Conservation (phyloP, 2,113 vertebrate species). For the Pluvialis apricaria region DNA sequence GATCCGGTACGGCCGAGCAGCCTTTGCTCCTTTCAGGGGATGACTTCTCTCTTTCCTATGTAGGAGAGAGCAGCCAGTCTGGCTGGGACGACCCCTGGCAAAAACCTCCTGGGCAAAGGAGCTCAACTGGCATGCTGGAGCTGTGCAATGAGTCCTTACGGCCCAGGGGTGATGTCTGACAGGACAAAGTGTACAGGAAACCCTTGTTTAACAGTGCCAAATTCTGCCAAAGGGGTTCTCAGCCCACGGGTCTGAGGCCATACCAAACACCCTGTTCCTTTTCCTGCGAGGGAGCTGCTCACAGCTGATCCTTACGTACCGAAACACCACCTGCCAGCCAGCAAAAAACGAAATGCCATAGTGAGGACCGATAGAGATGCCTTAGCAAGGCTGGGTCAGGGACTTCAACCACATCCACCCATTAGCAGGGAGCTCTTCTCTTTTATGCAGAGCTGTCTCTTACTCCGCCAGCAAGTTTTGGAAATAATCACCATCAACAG, state of each 20-base stretch:
- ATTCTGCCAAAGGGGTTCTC: neutral
- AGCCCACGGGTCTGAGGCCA: neutral
- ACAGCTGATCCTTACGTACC: neutral
- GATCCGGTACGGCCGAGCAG: neutral
- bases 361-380: neutral
- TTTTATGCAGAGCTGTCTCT: neutral
- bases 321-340: neutral
- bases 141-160: neutral
- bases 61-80: neutral
- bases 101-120: neutral
- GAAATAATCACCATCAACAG: neutral
- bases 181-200: neutral
- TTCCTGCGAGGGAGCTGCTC: neutral
- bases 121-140: accelerated
- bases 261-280: neutral
- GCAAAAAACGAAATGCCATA: neutral
- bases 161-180: neutral
- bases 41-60: neutral
- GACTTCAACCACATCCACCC: neutral
- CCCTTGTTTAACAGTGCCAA: neutral
- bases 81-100: neutral
- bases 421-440: neutral
- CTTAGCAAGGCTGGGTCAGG: neutral
- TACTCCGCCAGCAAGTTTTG: neutral
- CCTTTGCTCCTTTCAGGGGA: neutral